Base-by-base conservation (phyloP, 2,888 invertebrate species). In the Pilophorus perplexus region DNA sequence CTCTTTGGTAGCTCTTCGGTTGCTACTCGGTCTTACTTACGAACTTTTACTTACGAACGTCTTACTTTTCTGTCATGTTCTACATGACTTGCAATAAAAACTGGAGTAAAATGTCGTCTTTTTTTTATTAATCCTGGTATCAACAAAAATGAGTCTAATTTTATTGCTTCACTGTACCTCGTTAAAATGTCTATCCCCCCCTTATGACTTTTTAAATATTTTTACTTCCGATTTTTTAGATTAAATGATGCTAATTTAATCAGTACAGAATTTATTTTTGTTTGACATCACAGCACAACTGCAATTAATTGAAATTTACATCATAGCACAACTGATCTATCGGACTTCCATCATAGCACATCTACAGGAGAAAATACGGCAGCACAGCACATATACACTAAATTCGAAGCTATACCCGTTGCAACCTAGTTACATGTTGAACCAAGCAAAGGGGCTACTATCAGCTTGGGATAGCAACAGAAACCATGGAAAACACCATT, bases 341-440 rank as follows among this genome's bases (percentile, higher is more conserved):
- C 40, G 40, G 16, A 40, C n/a, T 40, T 5, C 16, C 40, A 40
- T n/a, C 40, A 40, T 40, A 42, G 42, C 42, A 42, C 42, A 42
- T 42, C 4, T 42, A 2, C 6, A 6, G 42, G 42, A 18, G 4
- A 42, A 42, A 42, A 18, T 42, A 42, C 20, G 42, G 6, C 42
- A 42, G 42, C 42, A 42, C 20, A 42, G 42, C 42, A 42, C 20
- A 42, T 42, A 20, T 42, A 42, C 42, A 20, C 6, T 42, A 42
- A 16, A 18, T 42, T 12, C n/a, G 16, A 42, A 8, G 5, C 42
- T 42, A 42, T 18, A 18, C 20, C 42, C 16, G 16, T 20, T 12
- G 20, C 14, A 42, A 42, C 42, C 3, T 18, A 42, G 20, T 42
- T 16, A 18, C 42, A 42, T 42, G 16, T 12, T 16, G 2, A 18